Conservation (phyloP, 2,888 invertebrate species). For the Aromia moschata region DNA sequence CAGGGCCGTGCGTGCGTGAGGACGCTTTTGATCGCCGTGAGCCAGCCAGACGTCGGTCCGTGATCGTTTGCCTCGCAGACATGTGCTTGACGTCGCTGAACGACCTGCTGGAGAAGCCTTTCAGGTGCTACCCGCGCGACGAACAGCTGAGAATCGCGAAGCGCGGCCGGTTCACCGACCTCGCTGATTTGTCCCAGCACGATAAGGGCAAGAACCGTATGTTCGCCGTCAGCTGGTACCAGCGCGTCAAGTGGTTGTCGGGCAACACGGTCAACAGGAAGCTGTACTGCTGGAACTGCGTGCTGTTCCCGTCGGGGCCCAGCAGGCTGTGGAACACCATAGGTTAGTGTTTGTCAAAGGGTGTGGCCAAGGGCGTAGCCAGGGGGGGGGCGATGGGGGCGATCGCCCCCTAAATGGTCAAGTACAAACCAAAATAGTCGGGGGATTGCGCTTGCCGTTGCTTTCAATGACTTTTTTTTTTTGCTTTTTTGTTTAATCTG, state of each 20-base stretch:
- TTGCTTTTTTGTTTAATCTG: no score
- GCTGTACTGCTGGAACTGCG: slow-evolving; percentile 28
- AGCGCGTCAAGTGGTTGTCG: slow-evolving; percentile 26
- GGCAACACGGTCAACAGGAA: slow-evolving; percentile 20
- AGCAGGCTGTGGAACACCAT: slow-evolving; percentile 24
- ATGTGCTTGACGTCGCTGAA: slow-evolving; percentile 18
- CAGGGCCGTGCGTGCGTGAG: no score
- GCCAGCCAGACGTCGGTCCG: no score
- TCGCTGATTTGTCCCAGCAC: slow-evolving; percentile 22
- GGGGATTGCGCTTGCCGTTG: no score
- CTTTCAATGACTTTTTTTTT: no score
- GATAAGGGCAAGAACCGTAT: slow-evolving; percentile 28
- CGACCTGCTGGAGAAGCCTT: slow-evolving; percentile 28
- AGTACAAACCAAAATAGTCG: no score
- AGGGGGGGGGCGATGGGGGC: no score
- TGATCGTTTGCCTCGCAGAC: no score
- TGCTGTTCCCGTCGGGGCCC: slow-evolving; percentile 22
- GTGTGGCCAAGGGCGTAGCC: no score
- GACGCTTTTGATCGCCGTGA: no score
- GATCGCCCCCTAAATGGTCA: no score
- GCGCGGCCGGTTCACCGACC: slow-evolving; percentile 25
- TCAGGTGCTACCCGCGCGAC: slow-evolving; percentile 16
- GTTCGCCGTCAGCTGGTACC: slow-evolving; percentile 26
- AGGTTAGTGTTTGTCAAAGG: no score
- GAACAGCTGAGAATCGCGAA: slow-evolving; percentile 26